Evolutionary conservation across 2,888 invertebrate genomes (phyloP), one percentile per base, ranked within the genome.

Genomic region (Agriotes lineatus): DNA sequence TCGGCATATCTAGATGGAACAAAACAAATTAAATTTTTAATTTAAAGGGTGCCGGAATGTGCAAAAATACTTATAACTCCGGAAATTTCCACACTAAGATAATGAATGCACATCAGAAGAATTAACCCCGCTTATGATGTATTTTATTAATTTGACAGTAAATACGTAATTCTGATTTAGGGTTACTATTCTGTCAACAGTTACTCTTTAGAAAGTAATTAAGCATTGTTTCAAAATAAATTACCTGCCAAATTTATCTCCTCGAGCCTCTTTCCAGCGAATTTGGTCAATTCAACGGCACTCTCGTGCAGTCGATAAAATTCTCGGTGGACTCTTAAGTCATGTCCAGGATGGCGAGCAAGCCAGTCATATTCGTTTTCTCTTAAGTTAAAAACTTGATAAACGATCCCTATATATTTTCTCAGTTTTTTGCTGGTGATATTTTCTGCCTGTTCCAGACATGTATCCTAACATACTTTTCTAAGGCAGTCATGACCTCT

Each of bases 311-410:
- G 60, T 25, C 77, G 66, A 44, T 79, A 79, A 57, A 74, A 77
- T 33, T 76, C 71, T 18, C 75, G 45, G 52, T 78, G 77, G 0
- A 78, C 72, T 30, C 70, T 59, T 4, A 77, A 70, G 45, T 77
- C 75, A 45, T 77, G 76, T 0, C 77, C 78, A 18, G 78, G 42
- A 69, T 75, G 77, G 22, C 73, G 50, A 2, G 76, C 77, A n/a
- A 78, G 57, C 74, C 77, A 78, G 54, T 77, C 77, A 18, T 37
- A 48, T 63, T 77, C 77, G 62, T 74, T 76, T 67, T 77, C 75
- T 5, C 20, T n/a, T 22, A 56, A 4, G 10, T 56, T n/a, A 19
- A 56, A 56, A 5, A 48, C 1, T 33, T 78, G 77, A 33, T 69
- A 71, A 6, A 77, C 76, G 9, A 77, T 78, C 10, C 76, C 78